A percentile compares a stretch with the other conserved stretches of the same genome.
These are phyloP conservation scores for Pseudomyrmex pallidus DNA, from an alignment of 1,140 invertebrate genomes.

Conservation along the genomic window DNA sequence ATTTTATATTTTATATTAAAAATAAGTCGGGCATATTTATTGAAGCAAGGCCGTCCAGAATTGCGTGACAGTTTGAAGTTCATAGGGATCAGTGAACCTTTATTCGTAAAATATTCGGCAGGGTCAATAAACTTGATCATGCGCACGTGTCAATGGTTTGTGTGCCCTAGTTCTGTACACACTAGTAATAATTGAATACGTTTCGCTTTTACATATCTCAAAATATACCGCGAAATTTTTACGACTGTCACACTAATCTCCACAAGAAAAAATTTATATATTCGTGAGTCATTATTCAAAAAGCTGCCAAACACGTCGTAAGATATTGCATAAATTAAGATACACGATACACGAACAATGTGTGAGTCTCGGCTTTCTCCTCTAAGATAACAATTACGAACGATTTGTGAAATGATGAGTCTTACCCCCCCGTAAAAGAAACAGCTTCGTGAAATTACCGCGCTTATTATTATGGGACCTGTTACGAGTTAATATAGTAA, in stretches of 20 bases:
- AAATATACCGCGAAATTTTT: neutral
- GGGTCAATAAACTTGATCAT: neutral
- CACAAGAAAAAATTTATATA: neutral
- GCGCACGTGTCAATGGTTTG: neutral
- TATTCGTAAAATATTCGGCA: neutral
- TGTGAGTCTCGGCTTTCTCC: neutral
- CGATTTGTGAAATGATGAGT: neutral
- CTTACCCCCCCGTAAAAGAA: neutral
- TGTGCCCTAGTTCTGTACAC: neutral
- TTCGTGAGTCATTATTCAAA: neutral
- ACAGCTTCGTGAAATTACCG: constrained; percentile 8
- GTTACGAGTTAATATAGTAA: constrained; percentile 32
- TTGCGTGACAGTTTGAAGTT: neutral
- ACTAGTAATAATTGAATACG: neutral
- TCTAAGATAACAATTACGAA: constrained; percentile 5
- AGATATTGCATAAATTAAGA: neutral
- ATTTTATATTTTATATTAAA: neutral
- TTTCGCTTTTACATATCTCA: neutral
- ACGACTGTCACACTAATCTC: neutral
- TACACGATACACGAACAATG: neutral
- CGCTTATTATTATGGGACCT: constrained; percentile 18
- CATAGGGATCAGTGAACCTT: neutral
- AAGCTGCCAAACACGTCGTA: neutral
- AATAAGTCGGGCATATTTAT: neutral
- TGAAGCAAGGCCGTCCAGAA: neutral